Evolutionary conservation across 2,797 vertebrate species (phyloP).

Genomic region (Ctenochaetus hawaiiensis): DNA sequence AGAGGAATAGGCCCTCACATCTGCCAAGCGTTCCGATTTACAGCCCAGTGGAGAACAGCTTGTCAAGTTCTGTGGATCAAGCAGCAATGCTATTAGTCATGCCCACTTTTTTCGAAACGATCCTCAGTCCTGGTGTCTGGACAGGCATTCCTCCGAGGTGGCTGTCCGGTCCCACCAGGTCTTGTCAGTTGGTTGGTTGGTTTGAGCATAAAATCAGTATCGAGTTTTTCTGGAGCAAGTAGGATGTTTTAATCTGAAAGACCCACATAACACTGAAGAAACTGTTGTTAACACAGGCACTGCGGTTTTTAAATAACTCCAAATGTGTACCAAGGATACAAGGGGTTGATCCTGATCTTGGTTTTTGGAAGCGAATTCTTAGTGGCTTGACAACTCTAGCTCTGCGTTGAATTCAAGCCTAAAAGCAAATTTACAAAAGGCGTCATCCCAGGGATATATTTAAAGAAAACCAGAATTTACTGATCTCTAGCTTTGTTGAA

Average conservation of each 20-base stretch:
- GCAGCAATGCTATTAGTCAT: constrained; percentile 70
- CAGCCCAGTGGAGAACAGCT: constrained; percentile 72
- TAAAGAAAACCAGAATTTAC: too few relatives aligned
- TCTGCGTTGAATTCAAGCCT: constrained; percentile 7
- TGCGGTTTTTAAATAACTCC: constrained; percentile 27
- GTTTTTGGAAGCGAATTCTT: constrained; percentile 27
- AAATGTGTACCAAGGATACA: constrained; percentile 2
- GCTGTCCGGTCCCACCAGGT: constrained; percentile 48
- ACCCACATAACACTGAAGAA: constrained; percentile 16
- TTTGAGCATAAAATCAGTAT: constrained; percentile 42
- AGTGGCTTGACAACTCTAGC: too few relatives aligned
- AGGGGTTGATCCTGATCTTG: constrained; percentile 19
- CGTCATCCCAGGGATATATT: background rate
- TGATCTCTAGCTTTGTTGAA: too few relatives aligned
- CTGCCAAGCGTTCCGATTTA: constrained; percentile 77
- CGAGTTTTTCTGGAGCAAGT: constrained; percentile 23
- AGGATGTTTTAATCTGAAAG: constrained; percentile 42
- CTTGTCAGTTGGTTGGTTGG: constrained; percentile 17
- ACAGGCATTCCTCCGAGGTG: constrained; percentile 57
- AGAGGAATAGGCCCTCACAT: constrained; percentile 64
- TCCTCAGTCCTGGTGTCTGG: constrained; percentile 57
- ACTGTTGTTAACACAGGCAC: background rate
- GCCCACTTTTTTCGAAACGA: constrained; percentile 67
- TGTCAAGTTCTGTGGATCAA: constrained; percentile 74
- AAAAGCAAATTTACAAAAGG: constrained; percentile 27